Evolutionary conservation across 2,888 invertebrate species (phyloP).

Genomic region (Ennomos erosarius): DNA sequence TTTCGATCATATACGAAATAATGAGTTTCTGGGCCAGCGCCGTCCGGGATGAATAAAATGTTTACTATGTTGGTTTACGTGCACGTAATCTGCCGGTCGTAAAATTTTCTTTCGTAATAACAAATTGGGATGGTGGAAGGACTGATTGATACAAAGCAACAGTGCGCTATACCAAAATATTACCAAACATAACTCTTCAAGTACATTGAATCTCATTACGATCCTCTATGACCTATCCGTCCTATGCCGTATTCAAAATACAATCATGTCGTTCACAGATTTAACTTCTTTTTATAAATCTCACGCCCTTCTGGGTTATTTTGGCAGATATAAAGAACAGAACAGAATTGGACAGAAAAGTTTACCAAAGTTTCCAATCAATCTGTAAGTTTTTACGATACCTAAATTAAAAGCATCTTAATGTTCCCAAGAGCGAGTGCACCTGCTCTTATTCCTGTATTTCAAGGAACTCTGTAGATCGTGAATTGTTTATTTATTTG

Average conservation of each 20-base stretch:
- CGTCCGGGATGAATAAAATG: constrained; percentile 15
- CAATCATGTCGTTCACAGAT: no score
- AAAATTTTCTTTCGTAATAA: constrained; percentile 18
- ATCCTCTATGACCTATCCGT: no score
- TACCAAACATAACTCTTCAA: background rate
- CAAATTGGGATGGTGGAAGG: constrained; percentile 12
- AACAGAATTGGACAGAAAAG: background rate
- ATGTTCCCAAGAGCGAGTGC: constrained; percentile 35
- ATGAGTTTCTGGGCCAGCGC: constrained; percentile 39
- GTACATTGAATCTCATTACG: no score
- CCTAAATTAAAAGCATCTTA: constrained; percentile 27
- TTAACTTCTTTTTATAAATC: no score
- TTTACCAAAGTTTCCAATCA: background rate
- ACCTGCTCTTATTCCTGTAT: constrained; percentile 36
- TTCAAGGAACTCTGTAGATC: constrained; percentile 33
- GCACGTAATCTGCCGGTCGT: constrained; percentile 22
- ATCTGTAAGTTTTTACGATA: constrained; percentile 24
- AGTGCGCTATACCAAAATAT: background rate
- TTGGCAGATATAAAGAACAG: no score
- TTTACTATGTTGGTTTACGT: constrained; percentile 16
- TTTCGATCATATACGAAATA: constrained; percentile 43
- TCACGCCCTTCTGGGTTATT: no score
- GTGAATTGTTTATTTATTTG: constrained; percentile 49
- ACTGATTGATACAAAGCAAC: constrained; percentile 16
- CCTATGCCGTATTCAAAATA: no score